Conservation (phyloP, 2,888 invertebrate species). For the Andrena fulva region DNA sequence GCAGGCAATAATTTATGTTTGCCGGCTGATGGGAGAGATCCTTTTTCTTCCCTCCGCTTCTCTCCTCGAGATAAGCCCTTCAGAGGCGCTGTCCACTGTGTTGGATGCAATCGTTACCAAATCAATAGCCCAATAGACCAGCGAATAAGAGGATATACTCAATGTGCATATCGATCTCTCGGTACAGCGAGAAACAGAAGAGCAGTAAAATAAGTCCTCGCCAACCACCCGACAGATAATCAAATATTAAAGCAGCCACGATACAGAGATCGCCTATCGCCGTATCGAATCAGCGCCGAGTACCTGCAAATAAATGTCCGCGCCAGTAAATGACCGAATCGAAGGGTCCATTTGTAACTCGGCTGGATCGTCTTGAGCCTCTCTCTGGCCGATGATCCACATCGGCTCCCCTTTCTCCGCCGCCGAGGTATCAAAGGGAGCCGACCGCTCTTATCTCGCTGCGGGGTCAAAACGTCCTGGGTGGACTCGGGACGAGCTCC, state of each 20-base stretch:
- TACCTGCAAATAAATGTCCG: slow-evolving; percentile 58
- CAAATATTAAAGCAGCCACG: neutral
- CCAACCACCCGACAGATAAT: too few species aligned
- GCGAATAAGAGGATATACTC: too few species aligned
- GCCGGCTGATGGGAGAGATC: slow-evolving; percentile 35
- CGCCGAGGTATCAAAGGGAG: slow-evolving; percentile 77
- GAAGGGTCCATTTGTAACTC: slow-evolving; percentile 65
- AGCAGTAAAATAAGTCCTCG: too few species aligned
- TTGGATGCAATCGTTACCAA: neutral
- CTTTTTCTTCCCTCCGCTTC: slow-evolving; percentile 25
- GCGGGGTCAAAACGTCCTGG: slow-evolving; percentile 81
- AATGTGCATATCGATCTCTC: too few species aligned
- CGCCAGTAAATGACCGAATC: slow-evolving; percentile 61
- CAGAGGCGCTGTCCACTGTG: neutral
- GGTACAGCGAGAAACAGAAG: too few species aligned
- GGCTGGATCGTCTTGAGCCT: slow-evolving; percentile 36
- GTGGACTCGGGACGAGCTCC: slow-evolving; percentile 71
- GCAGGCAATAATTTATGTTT: slow-evolving; percentile 54
- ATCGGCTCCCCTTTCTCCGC: slow-evolving; percentile 25
- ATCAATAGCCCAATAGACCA: neutral
- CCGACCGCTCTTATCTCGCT: slow-evolving; percentile 80
- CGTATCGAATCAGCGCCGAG: slow-evolving; percentile 40
- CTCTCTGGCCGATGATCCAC: slow-evolving; percentile 55
- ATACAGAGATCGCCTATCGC: slow-evolving; percentile 44
- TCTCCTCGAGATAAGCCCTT: neutral